A percentile compares a stretch with the other conserved stretches of the same genome.
Conservation (phyloP, 2,113 vertebrate genomes). For the Rafetus swinhoei region DNA sequence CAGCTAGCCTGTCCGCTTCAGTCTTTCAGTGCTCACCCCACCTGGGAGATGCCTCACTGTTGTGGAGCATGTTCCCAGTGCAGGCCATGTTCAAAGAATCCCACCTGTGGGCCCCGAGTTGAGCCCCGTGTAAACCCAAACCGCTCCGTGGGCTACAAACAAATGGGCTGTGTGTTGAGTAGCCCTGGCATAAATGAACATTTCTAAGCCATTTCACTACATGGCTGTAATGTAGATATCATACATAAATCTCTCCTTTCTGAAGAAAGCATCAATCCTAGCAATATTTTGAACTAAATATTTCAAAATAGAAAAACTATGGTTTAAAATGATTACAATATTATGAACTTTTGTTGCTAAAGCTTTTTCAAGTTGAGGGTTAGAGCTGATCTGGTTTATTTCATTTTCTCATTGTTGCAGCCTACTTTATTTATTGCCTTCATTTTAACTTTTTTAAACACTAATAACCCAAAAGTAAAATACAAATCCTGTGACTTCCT, state of each 20-base stretch:
- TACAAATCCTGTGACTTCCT: slow-evolving; percentile 26
- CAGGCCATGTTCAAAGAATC: too few species aligned
- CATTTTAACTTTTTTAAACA: not conserved
- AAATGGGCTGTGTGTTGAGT: too few species aligned
- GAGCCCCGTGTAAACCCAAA: too few species aligned
- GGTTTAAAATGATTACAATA: not conserved
- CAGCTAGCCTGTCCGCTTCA: too few species aligned
- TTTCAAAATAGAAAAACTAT: not conserved
- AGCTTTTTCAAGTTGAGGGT: not conserved
- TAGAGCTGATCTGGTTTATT: not conserved
- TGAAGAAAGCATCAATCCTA: too few species aligned
- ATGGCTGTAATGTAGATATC: too few species aligned
- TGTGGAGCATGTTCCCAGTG: too few species aligned
- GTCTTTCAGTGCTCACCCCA: too few species aligned
- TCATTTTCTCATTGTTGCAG: not conserved
- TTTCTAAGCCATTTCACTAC: not conserved
- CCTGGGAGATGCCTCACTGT: too few species aligned
- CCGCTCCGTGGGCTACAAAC: too few species aligned
- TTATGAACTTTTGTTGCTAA: not conserved
- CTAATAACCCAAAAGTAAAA: slow-evolving; percentile 26
- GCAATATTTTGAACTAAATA: not conserved
- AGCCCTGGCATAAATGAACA: not conserved
- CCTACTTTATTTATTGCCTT: slow-evolving; percentile 1
- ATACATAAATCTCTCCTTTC: too few species aligned
- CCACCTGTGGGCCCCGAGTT: too few species aligned